These are phyloP conservation scores for Drepanosiphum platanoidis DNA, from an alignment of 2,888 invertebrate genomes.

Conservation along the genomic window DNA sequence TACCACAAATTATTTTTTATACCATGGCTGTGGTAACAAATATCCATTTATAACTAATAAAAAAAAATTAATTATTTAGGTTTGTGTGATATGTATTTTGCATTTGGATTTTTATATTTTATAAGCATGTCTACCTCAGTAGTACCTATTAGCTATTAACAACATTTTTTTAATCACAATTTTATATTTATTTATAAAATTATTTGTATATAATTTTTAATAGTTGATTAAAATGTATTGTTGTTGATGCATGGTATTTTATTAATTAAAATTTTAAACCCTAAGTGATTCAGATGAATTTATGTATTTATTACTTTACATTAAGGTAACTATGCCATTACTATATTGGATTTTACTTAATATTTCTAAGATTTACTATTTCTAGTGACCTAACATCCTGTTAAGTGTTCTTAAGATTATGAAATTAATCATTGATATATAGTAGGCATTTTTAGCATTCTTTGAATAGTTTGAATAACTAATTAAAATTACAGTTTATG, in stretches of 20 bases:
- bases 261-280: background rate
- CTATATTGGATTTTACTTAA: background rate
- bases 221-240: background rate
- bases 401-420: too few relatives aligned
- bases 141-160: background rate
- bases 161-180: background rate
- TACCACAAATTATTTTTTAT: slow-evolving; percentile 51
- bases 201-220: background rate
- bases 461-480: too few relatives aligned
- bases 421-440: too few relatives aligned
- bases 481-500: too few relatives aligned
- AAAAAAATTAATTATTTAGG: background rate
- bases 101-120: background rate
- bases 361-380: too few relatives aligned
- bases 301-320: background rate
- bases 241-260: background rate
- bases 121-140: background rate
- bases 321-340: background rate
- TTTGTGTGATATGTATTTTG: too few relatives aligned
- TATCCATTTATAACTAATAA: slow-evolving; percentile 7
- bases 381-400: too few relatives aligned
- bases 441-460: too few relatives aligned
- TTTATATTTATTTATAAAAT: background rate
- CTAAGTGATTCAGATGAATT: background rate
- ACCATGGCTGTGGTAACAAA: slow-evolving; percentile 46